A percentile compares a stretch with the other conserved stretches of the same genome.
These are phyloP conservation scores for Periparus ater DNA, from an alignment of 2,797 vertebrate genomes.

Conservation along the genomic window DNA sequence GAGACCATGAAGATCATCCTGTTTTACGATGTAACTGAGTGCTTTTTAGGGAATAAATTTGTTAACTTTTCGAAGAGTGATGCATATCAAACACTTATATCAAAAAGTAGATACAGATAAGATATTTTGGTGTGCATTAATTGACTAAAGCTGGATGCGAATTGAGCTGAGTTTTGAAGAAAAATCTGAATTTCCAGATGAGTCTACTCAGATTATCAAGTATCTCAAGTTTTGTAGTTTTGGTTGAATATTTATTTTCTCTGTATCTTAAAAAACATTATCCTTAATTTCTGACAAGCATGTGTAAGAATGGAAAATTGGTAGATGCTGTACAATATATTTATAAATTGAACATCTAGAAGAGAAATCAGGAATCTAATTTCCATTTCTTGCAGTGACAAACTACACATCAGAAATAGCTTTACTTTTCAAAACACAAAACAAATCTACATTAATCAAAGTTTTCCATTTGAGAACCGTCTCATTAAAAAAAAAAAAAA, in stretches of 20 bases:
- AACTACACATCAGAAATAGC: background rate
- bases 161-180: background rate
- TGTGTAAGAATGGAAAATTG: background rate
- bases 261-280: background rate
- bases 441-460: background rate
- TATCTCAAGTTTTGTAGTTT: background rate
- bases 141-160: background rate
- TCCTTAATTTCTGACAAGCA: background rate
- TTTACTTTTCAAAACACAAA: background rate
- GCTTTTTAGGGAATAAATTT: background rate
- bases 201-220: background rate
- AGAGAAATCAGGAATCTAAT: background rate
- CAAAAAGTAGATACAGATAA: background rate
- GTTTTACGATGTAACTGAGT: background rate
- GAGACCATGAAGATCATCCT: background rate
- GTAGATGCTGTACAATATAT: background rate
- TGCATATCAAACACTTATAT: background rate
- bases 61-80: background rate
- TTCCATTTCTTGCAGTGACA: background rate
- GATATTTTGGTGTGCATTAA: background rate
- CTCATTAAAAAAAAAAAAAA: background rate
- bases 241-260: background rate
- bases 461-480: background rate
- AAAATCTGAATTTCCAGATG: background rate
- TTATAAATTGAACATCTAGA: background rate